These are phyloP conservation scores for Platysteira castanea DNA, from an alignment of 2,113 vertebrate species.

Conservation along the genomic window DNA sequence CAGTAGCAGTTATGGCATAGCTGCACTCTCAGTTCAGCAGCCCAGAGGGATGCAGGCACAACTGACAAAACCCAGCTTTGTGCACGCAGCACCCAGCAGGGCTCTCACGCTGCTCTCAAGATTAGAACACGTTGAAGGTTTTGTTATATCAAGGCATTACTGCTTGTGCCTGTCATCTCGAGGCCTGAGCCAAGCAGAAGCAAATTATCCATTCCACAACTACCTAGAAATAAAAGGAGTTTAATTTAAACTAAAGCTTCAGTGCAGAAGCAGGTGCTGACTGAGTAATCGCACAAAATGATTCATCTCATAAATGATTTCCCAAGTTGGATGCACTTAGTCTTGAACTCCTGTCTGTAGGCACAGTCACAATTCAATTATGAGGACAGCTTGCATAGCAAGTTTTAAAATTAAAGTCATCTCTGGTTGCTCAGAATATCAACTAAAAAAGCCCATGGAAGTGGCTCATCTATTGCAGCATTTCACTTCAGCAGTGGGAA, in stretches of 20 bases:
- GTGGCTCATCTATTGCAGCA: neutral
- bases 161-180: neutral
- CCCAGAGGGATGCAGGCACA: neutral
- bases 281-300: neutral
- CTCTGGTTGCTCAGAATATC: neutral
- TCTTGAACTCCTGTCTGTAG: constrained; percentile 10
- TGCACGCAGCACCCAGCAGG: neutral
- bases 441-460: neutral
- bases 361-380: neutral
- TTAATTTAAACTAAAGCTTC: neutral
- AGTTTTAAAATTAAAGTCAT: neutral
- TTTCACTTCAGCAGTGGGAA: neutral
- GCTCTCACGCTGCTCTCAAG: neutral
- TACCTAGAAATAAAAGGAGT: neutral
- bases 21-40: neutral
- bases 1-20: neutral
- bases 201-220: neutral
- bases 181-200: neutral
- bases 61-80: neutral
- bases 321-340: neutral
- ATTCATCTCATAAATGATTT: neutral
- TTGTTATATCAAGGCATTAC: neutral
- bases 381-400: neutral
- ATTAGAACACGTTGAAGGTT: neutral
- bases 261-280: constrained; percentile 1